Base-by-base conservation (phyloP, 2,888 invertebrate species). In the Nezara viridula region DNA sequence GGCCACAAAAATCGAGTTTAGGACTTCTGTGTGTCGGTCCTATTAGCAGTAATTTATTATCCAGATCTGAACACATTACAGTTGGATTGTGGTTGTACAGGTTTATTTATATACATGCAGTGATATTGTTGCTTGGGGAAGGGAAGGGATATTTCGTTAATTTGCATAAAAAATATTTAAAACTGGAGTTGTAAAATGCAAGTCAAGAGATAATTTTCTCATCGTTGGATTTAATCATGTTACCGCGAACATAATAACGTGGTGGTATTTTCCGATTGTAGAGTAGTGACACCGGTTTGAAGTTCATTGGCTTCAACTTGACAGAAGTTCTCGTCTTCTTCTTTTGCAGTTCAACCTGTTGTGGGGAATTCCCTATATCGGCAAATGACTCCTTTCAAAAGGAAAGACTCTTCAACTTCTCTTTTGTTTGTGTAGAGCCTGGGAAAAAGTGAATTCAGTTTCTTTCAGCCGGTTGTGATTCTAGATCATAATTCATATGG, bases 231-330 rank as follows among this genome's bases (percentile, higher is more conserved):
- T 73, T 32, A 73, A 37, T 73, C 37, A 73, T 73, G 32, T 32
- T 73, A 7, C 6, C 4, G 37, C 66, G 4, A 27, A 73, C 7
- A 37, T 27, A 4, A 27, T 37, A 73, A 73, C 37, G 66, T 73
- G 3, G 60, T 27, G 37, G 37, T 73, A 32, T 73, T 40, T 81
- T 44, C 44, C 12, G 81, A 81, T 44, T 12, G 4, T n/a, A 44
- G n/a, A 81, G 81, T n/a, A 81, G 44, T 12, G 44, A 44, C 44
- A 81, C 81, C 81, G 81, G 81, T 81, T 81, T 81, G n/a, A 77
- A 81, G 81, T 81, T 81, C 81, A 81, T 81, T 81, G 81, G 40
- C 81, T 81, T n/a, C 0, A 1, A 7, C 37, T 40, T 44, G 44
- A n/a, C 44, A 10, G n/a, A 81, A 81, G 44, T n/a, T 40, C 21